A percentile compares a stretch with the other conserved stretches of the same genome.
Evolutionary conservation across 2,888 invertebrate genomes (phyloP).

Genomic region (Cheilosia pagana): DNA sequence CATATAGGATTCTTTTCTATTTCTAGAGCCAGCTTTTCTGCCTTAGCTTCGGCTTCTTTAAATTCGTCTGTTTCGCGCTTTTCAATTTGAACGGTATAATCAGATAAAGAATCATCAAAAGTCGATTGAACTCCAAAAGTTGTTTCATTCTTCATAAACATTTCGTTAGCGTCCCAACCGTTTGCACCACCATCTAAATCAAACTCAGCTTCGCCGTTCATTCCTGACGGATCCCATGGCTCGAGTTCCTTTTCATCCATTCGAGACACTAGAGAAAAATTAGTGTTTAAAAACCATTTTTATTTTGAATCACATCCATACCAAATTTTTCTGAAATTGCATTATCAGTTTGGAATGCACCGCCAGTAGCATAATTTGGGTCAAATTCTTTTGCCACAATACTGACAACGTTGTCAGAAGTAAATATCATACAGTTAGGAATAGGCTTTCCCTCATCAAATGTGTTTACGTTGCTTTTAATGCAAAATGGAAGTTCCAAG

Average conservation of each 20-base stretch:
- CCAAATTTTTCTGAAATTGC: conserved; percentile 94
- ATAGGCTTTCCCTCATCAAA: conserved; percentile 81
- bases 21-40: conserved; percentile 95
- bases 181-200: conserved; percentile 91
- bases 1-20: conserved; percentile 94
- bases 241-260: conserved; percentile 89
- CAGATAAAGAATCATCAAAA: conserved; percentile 95
- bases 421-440: conserved; percentile 86
- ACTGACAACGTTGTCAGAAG: conserved; percentile 92
- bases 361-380: conserved; percentile 93
- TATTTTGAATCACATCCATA: conserved; percentile 73
- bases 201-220: conserved; percentile 86
- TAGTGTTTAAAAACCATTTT: conserved; percentile 10
- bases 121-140: conserved; percentile 96
- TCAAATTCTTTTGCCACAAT: conserved; percentile 93
- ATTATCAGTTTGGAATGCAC: conserved; percentile 94
- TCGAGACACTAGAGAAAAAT: conserved; percentile 78
- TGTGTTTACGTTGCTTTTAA: conserved; percentile 80
- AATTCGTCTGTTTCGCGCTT: conserved; percentile 94
- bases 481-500: conserved; percentile 92
- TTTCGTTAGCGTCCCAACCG: conserved; percentile 98
- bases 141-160: conserved; percentile 97
- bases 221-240: conserved; percentile 91
- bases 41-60: conserved; percentile 87
- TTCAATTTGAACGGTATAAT: conserved; percentile 95